These are phyloP conservation scores for Apoda limacodes DNA, from an alignment of 2,888 invertebrate genomes.

Conservation along the genomic window DNA sequence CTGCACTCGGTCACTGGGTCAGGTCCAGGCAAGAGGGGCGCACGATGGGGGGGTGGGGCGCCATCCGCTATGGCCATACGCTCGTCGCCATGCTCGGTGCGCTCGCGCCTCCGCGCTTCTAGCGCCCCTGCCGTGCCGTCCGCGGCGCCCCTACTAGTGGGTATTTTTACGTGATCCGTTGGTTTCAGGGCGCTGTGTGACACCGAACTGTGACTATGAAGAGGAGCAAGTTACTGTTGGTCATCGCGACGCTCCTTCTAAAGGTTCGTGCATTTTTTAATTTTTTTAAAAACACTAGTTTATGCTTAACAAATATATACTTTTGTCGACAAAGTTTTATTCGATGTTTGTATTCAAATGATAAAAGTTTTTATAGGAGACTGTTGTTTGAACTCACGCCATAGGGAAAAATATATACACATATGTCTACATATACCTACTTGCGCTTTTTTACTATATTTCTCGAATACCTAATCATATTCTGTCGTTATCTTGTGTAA, in stretches of 20 bases:
- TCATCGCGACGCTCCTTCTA: conserved; percentile 57
- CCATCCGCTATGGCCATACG: conserved; percentile 17
- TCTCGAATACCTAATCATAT: too few species aligned
- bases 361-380: too few species aligned
- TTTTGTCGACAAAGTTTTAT: too few species aligned
- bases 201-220: conserved; percentile 58
- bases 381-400: too few species aligned
- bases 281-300: too few species aligned
- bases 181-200: conserved; percentile 56
- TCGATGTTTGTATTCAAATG: too few species aligned
- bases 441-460: too few species aligned
- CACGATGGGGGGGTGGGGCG: conserved; percentile 15
- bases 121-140: conserved; percentile 34
- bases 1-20: conserved; percentile 67
- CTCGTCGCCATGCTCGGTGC: conserved; percentile 32
- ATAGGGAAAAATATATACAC: too few species aligned
- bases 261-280: conserved; percentile 37
- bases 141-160: conserved; percentile 35
- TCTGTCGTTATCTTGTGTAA: too few species aligned
- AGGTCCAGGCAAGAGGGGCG: conserved; percentile 23
- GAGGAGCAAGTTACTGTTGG: conserved; percentile 61
- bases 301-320: too few species aligned
- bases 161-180: conserved; percentile 49
- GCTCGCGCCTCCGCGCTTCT: conserved; percentile 31
- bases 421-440: too few species aligned